Conservation (phyloP, 2,888 invertebrate genomes). For the Macropis europaea region DNA sequence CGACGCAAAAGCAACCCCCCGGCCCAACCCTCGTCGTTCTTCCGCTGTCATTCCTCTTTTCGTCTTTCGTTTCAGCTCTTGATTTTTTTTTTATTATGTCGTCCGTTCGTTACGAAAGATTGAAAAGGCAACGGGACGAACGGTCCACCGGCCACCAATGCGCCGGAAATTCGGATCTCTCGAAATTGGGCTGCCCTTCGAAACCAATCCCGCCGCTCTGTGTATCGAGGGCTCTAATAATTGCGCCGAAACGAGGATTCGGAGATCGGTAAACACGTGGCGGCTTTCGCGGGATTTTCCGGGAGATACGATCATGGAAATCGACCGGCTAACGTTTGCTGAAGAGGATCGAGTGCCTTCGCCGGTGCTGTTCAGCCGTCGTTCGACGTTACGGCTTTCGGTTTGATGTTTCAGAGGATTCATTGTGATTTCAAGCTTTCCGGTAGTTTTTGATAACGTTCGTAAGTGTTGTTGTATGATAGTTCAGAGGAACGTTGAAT, state of each 20-base stretch:
- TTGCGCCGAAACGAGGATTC: constrained; percentile 29
- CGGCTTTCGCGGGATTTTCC: neutral
- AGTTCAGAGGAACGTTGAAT: too few species aligned
- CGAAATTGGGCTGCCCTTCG: constrained; percentile 22
- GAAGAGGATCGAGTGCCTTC: neutral
- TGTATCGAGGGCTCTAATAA: constrained; percentile 41
- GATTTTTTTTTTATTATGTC: constrained; percentile 37
- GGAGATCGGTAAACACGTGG: constrained; percentile 22
- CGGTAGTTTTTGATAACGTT: too few species aligned
- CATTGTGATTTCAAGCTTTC: too few species aligned
- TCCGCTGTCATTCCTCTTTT: neutral
- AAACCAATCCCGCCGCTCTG: constrained; percentile 15
- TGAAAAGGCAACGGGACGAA: constrained; percentile 53
- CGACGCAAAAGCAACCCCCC: constrained; percentile 40
- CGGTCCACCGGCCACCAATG: constrained; percentile 51
- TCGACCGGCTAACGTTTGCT: constrained; percentile 7
- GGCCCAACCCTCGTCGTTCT: neutral
- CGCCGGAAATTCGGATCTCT: constrained; percentile 43
- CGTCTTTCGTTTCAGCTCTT: neutral
- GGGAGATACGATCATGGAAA: neutral
- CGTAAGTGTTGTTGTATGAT: too few species aligned
- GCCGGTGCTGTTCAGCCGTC: neutral
- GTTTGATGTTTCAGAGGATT: too few species aligned
- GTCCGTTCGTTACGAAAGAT: constrained; percentile 56
- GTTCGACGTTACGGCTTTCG: neutral